Conservation (phyloP, 2,888 invertebrate genomes). For the Callosobruchus maculatus region DNA sequence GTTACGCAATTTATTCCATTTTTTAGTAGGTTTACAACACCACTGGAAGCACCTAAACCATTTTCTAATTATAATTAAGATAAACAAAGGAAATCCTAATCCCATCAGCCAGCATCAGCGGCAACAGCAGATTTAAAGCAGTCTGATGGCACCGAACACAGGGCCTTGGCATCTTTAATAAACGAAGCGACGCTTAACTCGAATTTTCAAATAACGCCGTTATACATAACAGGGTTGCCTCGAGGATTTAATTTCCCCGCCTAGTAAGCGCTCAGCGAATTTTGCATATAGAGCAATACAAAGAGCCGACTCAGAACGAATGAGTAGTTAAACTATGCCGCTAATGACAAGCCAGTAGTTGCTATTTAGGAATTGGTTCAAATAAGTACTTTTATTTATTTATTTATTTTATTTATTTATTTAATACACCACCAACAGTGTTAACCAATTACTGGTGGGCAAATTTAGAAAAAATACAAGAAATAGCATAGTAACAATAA, state of each 20-base stretch:
- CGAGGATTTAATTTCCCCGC: background rate
- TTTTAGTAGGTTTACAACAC: background rate
- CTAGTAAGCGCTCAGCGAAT: background rate
- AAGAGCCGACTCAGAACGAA: no score
- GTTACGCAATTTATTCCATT: no score
- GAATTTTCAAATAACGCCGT: background rate
- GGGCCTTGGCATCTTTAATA: background rate
- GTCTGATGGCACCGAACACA: background rate
- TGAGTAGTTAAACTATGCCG: no score
- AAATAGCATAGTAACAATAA: no score
- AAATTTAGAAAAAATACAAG: no score
- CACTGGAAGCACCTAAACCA: background rate
- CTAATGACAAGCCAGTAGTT: no score
- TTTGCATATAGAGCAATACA: no score
- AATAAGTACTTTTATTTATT: no score
- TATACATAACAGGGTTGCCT: background rate
- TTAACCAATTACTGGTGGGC: no score
- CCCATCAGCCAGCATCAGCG: background rate
- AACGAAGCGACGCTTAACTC: background rate
- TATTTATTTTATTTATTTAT: no score
- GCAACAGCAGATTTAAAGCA: background rate
- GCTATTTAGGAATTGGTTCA: no score
- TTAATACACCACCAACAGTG: no score
- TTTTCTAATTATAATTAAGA: background rate
- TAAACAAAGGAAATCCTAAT: background rate